These are phyloP conservation scores for Himalopsyche phryganea DNA, from an alignment of 1,140 invertebrate species.

Conservation along the genomic window DNA sequence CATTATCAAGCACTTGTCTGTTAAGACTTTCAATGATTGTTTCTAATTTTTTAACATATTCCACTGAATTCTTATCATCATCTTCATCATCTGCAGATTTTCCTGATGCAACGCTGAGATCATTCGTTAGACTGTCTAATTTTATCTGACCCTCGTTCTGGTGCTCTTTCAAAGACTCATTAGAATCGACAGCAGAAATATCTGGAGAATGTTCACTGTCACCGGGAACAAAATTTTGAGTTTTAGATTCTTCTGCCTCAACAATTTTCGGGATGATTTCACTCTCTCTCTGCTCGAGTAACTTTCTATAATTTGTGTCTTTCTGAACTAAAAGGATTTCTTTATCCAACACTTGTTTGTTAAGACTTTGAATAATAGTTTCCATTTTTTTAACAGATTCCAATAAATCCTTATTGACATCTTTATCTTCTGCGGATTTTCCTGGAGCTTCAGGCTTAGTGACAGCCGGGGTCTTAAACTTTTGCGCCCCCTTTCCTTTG, in stretches of 20 bases:
- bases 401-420: constrained; percentile 18
- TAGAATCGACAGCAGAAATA: background rate
- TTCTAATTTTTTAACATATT: constrained; percentile 38
- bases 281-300: constrained; percentile 4
- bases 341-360: constrained; percentile 51
- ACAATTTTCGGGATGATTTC: no score
- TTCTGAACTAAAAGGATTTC: constrained; percentile 43
- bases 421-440: constrained; percentile 12
- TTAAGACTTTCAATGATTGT: constrained; percentile 46
- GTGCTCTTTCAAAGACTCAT: constrained; percentile 22
- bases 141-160: constrained; percentile 46
- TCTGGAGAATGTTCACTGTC: background rate
- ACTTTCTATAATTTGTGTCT: constrained; percentile 36
- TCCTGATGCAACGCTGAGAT: constrained; percentile 53
- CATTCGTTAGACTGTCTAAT: constrained; percentile 59
- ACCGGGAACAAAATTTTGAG: background rate
- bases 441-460: constrained; percentile 7
- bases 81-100: constrained; percentile 15
- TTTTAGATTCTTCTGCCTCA: background rate
- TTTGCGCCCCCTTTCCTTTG: constrained; percentile 17
- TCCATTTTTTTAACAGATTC: constrained; percentile 37
- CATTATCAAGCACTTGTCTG: constrained; percentile 51
- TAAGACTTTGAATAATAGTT: constrained; percentile 44
- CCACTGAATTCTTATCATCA: constrained; percentile 13
- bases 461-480: constrained; percentile 8